phyloP scores from a whole-genome alignment of 2,797 vertebrate genomes.

The Myotis myotis region DNA sequence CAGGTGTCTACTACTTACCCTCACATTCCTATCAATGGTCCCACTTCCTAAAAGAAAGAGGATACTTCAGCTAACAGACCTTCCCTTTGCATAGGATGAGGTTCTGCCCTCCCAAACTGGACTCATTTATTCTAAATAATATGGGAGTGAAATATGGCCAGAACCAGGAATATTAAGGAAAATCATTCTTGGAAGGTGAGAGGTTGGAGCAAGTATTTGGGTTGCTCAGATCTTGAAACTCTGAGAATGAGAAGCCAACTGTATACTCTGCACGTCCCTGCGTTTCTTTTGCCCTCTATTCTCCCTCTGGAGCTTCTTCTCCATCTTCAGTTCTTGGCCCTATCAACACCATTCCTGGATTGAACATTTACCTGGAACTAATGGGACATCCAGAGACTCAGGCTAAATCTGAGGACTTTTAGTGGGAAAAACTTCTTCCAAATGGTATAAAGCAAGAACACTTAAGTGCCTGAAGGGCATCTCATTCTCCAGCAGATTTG shows the following conservation, averaged over 20 bases:
- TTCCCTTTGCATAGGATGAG: background rate
- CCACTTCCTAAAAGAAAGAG: background rate
- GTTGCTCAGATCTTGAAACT: background rate
- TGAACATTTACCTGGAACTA: background rate
- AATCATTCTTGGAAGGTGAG: background rate
- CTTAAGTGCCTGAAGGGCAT: background rate
- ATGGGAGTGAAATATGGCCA: background rate
- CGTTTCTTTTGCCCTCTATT: background rate
- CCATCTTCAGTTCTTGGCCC: background rate
- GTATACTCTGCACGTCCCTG: rapidly evolving
- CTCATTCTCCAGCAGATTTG: background rate
- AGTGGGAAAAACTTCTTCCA: background rate
- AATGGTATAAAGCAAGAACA: background rate
- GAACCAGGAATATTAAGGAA: background rate
- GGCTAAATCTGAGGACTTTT: background rate
- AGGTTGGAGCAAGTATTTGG: background rate
- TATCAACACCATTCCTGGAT: background rate
- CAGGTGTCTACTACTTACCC: background rate
- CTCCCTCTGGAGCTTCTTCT: background rate
- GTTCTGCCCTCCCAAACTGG: background rate
- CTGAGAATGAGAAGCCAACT: background rate
- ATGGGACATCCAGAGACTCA: background rate
- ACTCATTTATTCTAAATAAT: background rate
- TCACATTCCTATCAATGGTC: background rate
- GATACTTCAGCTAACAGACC: background rate